Percentiles rank a stretch among this genome's conserved stretches.
Evolutionary conservation across 2,797 vertebrate genomes (phyloP).

Genomic region (Avahi laniger): DNA sequence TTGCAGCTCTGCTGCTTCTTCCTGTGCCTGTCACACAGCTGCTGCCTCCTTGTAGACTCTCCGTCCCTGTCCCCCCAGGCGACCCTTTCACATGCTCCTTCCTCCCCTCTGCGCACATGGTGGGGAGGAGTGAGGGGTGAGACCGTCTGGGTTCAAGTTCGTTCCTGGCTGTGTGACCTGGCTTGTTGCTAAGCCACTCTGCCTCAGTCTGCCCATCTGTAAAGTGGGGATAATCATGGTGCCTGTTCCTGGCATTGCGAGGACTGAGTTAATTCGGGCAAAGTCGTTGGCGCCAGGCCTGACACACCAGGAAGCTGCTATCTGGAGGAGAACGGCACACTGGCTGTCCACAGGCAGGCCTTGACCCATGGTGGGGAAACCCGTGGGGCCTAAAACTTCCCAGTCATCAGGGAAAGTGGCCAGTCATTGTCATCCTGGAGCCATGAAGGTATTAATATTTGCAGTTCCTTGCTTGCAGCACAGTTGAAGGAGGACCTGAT

Average conservation of each 20-base stretch:
- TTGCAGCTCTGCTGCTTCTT: not conserved
- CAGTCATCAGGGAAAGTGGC: not conserved
- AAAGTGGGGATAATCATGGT: not conserved
- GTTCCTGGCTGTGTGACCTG: not conserved
- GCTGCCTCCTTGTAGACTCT: not conserved
- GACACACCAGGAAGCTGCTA: not conserved
- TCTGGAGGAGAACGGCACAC: not conserved
- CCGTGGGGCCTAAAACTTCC: accelerated
- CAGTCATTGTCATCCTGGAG: not conserved
- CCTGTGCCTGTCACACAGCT: not conserved
- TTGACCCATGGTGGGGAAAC: not conserved
- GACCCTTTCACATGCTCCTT: accelerated
- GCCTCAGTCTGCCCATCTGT: not conserved
- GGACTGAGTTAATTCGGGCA: not conserved
- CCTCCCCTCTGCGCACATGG: accelerated
- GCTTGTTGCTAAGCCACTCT: not conserved
- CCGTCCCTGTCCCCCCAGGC: not conserved
- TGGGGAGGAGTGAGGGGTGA: no score
- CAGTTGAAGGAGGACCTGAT: not conserved
- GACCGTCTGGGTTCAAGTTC: not conserved
- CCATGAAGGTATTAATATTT: not conserved
- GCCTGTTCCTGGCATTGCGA: not conserved
- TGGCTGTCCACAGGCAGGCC: not conserved
- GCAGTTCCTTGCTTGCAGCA: not conserved
- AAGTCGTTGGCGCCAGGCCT: not conserved